Base-by-base conservation (phyloP, 2,113 vertebrate genomes). In the Pavo muticus region DNA sequence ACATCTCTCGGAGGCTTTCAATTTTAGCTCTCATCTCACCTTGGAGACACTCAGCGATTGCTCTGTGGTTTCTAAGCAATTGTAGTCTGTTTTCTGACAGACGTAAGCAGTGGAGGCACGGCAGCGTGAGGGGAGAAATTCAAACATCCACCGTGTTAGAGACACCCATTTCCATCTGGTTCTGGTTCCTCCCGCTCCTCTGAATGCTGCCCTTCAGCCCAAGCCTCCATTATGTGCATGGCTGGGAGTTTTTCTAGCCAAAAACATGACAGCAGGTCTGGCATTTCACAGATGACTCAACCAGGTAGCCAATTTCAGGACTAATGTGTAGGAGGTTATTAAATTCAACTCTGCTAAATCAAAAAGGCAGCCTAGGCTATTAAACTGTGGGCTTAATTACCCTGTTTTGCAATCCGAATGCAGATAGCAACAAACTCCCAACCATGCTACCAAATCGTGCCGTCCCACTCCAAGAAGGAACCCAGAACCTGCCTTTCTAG, bases 111-210 rank as follows among this genome's bases (percentile, higher is more conserved):
- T 11, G 48, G 52, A 71, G 52, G 59, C 37, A 44, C 7, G 5
- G 35, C 74, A 85, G 37, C 1, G 11, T 10, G 59, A 61, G 11
- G 45, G 69, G 84, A 93, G 13, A 42, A 71, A 90, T 30, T 61
- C 83, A 61, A 68, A 54, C 29, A 23, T 0, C 0, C 6, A 39
- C n/a, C 16, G 6, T 11, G 14, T 67, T 4, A 50, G 24, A 89
- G 50, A 84, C 30, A 25, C 7, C 3, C 24, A 1, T 79, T 87
- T 75, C 79, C 72, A 27, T 14, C 76, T 81, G 45, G 5, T 47
- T 64, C 76, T 4, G 2, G 0, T 10, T 48, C 2, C 60, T 63
- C 74, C 60, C 13, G 23, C 45, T 84, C 73, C 35, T 88, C 44
- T 57, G 59, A 50, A 45, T 23, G 40, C 61, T 35, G 37, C 39